phyloP scores from a whole-genome alignment of 2,888 invertebrate genomes.

The Nebria brevicollis region DNA sequence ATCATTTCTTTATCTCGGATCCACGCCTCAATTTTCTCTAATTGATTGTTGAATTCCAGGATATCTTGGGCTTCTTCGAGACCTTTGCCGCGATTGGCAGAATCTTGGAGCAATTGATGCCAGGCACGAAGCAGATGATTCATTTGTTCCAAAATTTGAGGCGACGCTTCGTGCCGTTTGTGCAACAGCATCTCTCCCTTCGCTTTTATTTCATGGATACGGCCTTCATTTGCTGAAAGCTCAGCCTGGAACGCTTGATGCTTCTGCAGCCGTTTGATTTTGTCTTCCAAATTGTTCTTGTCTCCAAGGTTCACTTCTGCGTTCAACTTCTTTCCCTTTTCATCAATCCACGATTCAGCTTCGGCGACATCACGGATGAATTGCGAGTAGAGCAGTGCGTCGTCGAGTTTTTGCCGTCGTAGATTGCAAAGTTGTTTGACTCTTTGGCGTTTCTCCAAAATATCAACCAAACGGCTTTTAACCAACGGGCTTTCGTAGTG shows the following conservation, averaged over 20 bases:
- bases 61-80: conserved; percentile 98
- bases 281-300: conserved; percentile 88
- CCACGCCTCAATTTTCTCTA: conserved; percentile 97
- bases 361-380: conserved; percentile 93
- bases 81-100: conserved; percentile 77
- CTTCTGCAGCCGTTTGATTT: conserved; percentile 93
- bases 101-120: conserved; percentile 79
- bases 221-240: conserved; percentile 84
- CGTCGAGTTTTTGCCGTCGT: conserved; percentile 76
- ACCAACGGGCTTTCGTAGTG: conserved; percentile 91
- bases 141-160: conserved; percentile 76
- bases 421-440: conserved; percentile 75
- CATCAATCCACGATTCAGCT: conserved; percentile 90
- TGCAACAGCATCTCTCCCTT: conserved; percentile 75
- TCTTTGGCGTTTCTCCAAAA: conserved; percentile 75
- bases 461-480: conserved; percentile 77
- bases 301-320: conserved; percentile 80
- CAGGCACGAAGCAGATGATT: conserved; percentile 78
- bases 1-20: conserved; percentile 95
- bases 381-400: conserved; percentile 85
- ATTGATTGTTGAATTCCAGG: conserved; percentile 94
- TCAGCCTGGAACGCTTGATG: conserved; percentile 96
- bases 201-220: conserved; percentile 83
- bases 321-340: conserved; percentile 88
- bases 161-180: conserved; percentile 77